phyloP scores from a whole-genome alignment of 2,113 vertebrate species.

The Urocynchramus pylzowi region DNA sequence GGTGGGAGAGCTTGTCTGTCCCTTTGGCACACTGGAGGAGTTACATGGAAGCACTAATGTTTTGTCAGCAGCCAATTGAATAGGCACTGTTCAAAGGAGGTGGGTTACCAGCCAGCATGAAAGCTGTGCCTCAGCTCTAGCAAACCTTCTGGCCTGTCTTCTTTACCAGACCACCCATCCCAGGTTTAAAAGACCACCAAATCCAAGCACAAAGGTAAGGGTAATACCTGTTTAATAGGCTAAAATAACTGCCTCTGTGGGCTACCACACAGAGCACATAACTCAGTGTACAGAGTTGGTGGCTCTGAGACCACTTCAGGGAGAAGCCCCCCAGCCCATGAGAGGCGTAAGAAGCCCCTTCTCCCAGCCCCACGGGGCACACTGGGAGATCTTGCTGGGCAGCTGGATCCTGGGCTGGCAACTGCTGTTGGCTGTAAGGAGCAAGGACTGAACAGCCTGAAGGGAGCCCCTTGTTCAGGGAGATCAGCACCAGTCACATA shows the following conservation, averaged over 20 bases:
- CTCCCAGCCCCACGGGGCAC: background rate
- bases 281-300: background rate
- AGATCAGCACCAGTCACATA: background rate
- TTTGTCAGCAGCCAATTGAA: background rate
- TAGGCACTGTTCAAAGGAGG: constrained; percentile 9
- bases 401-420: background rate
- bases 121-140: background rate
- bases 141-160: background rate
- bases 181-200: constrained; percentile 2
- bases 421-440: background rate
- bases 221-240: background rate
- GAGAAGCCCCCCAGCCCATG: background rate
- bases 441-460: background rate
- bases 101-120: background rate
- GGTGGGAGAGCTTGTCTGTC: constrained; percentile 2
- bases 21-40: background rate
- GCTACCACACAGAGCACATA: background rate
- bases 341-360: background rate
- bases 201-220: background rate
- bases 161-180: background rate
- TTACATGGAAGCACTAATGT: background rate
- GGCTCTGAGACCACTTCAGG: background rate
- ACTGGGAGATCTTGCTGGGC: background rate
- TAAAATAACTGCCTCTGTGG: background rate
- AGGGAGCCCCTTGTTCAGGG: background rate